Evolutionary conservation across 1,140 invertebrate genomes (phyloP).

Genomic region (Trichonephila clavipes): DNA sequence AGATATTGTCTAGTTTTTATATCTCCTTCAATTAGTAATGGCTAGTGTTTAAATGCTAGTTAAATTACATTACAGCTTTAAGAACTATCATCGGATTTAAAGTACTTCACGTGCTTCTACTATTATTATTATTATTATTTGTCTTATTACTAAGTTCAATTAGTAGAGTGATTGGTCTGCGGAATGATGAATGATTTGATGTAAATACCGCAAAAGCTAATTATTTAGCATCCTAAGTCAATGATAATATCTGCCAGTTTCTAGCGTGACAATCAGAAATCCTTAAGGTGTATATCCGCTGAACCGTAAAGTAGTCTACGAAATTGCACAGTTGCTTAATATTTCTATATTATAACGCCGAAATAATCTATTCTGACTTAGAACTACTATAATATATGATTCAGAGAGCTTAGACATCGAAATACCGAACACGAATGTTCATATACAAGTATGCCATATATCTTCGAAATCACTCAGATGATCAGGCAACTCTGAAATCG

Average conservation of each 20-base stretch:
- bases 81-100: too few relatives aligned
- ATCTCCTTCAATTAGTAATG: too few relatives aligned
- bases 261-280: background rate
- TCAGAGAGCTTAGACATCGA: conserved; percentile 10
- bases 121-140: too few relatives aligned
- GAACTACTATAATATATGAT: conserved; percentile 13
- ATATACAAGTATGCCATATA: conserved; percentile 11
- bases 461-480: conserved; percentile 31
- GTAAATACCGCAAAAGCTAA: background rate
- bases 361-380: conserved; percentile 10
- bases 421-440: conserved; percentile 2
- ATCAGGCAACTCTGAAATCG: conserved; percentile 16
- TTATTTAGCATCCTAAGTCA: background rate
- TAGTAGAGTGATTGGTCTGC: too few relatives aligned
- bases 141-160: too few relatives aligned
- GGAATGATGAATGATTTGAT: background rate
- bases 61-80: too few relatives aligned
- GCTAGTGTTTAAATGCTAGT: too few relatives aligned
- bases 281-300: background rate
- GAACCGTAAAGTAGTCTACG: background rate
- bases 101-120: too few relatives aligned
- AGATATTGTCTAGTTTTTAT: too few relatives aligned
- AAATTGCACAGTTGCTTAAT: background rate
- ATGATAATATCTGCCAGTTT: background rate
- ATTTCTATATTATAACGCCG: conserved; percentile 10